Evolutionary conservation across 1,140 invertebrate species (phyloP), one percentile per base, ranked within the genome.

Genomic region (Neuroterus valhalla): DNA sequence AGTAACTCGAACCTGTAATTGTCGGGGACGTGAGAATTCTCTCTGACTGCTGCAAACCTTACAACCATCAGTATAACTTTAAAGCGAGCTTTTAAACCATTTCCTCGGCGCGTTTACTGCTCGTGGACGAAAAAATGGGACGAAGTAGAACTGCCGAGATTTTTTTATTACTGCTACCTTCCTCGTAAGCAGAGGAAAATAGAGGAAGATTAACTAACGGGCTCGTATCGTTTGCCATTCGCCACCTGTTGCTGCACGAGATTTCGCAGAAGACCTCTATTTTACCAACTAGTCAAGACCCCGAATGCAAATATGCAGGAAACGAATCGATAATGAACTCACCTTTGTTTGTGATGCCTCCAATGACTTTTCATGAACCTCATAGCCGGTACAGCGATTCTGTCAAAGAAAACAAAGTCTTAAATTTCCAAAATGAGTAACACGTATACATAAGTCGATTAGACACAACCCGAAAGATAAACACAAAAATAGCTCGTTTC

Each of bases 321-420:
- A 43, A 45, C 3, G 46, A 45, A 68, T 68, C 14, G n/a, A 21
- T 55, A 73, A 45, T 52, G 8, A 50, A 86, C 86, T 89, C 74
- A 89, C 88, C 84, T 85, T 88, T 14, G 71, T 68, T 66, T 81
- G 82, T 38, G 68, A 81, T 68, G 87, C 86, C 44, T 85, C 85
- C 14, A 38, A 42, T 46, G 66, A 81, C 55, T 73, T 84, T 19
- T 85, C 86, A 66, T 84, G 81, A 31, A 80, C 81, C 15, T 87
- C 84, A 26, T 70, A 79, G 14, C 82, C 76, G 21, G 68, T 12
- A 70, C 87, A 84, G 70, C 82, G 84, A 66, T 82, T 84, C 88
- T 88, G 80, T 31, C 82, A 84, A 72, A 23, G 43, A 43, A 66
- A 15, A 44, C 2, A 75, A 26, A 69, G 12, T 11, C 3, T 62